phyloP scores from a whole-genome alignment of 2,888 invertebrate species.

The Temnothorax unifasciatus region DNA sequence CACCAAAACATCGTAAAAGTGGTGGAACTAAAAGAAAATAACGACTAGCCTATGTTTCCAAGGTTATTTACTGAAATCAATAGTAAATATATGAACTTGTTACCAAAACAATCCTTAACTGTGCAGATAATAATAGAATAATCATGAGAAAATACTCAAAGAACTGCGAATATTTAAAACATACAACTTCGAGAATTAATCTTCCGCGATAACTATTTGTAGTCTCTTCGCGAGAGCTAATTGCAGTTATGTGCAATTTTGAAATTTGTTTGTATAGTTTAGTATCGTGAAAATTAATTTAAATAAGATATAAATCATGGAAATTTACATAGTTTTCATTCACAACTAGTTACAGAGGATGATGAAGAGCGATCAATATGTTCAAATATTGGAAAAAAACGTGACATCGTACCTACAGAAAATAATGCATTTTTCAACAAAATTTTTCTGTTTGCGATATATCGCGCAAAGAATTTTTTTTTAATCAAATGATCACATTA shows the following conservation, averaged over 20 bases:
- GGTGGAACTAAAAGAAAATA: neutral
- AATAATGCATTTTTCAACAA: neutral
- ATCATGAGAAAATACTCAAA: neutral
- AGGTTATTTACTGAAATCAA: neutral
- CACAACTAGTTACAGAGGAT: neutral
- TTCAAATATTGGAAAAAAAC: neutral
- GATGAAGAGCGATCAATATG: neutral
- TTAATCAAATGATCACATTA: neutral
- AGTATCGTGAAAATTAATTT: neutral
- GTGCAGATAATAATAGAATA: neutral
- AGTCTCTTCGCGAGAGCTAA: neutral
- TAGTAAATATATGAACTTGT: neutral
- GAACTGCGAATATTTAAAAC: neutral
- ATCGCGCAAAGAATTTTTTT: neutral
- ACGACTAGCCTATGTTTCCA: neutral
- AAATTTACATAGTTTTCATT: conserved; percentile 1
- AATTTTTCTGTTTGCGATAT: neutral
- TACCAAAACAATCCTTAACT: neutral
- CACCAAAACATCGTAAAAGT: neutral
- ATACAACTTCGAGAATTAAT: neutral
- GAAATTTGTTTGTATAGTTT: neutral
- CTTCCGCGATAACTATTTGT: neutral
- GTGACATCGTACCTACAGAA: neutral
- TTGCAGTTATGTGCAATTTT: neutral
- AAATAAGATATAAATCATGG: neutral